Evolutionary conservation across 2,888 invertebrate genomes (phyloP).

Genomic region (Pseudolycoriella hygida): DNA sequence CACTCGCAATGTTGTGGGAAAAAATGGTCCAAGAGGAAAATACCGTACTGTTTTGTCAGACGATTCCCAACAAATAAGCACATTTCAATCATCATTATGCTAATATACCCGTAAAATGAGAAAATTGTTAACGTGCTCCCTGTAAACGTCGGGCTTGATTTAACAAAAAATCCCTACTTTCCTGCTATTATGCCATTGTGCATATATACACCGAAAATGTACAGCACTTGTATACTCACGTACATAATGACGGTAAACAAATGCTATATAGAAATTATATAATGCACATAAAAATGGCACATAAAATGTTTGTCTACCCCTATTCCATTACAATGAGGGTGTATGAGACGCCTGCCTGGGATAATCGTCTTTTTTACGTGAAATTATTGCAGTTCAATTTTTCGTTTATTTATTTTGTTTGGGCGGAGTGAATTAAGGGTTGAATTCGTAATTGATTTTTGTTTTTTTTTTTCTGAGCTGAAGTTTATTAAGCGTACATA

Average conservation of each 20-base stretch:
- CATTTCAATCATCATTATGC: constrained; percentile 32
- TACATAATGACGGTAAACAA: too few species aligned
- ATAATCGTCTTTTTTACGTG: constrained; percentile 1
- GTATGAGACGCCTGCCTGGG: not conserved
- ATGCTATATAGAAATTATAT: too few species aligned
- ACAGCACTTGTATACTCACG: too few species aligned
- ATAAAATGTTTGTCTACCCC: not conserved
- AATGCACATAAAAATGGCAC: too few species aligned
- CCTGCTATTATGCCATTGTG: not conserved
- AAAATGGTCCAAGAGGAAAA: too few species aligned
- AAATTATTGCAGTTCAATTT: constrained; percentile 1
- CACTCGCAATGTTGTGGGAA: too few species aligned
- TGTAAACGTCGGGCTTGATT: constrained; percentile 10
- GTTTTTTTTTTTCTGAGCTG: not conserved
- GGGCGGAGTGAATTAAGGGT: constrained; percentile 1
- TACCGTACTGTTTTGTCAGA: not conserved
- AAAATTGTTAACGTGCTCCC: not conserved
- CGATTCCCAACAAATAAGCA: constrained; percentile 12
- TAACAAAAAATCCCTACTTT: constrained; percentile 3
- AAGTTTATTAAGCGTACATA: not conserved
- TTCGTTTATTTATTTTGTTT: not conserved
- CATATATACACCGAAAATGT: too few species aligned
- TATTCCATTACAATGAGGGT: not conserved
- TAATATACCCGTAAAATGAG: constrained; percentile 29
- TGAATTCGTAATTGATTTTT: not conserved